These are phyloP conservation scores for Regulus satrapa DNA, from an alignment of 2,113 vertebrate species.

Conservation along the genomic window DNA sequence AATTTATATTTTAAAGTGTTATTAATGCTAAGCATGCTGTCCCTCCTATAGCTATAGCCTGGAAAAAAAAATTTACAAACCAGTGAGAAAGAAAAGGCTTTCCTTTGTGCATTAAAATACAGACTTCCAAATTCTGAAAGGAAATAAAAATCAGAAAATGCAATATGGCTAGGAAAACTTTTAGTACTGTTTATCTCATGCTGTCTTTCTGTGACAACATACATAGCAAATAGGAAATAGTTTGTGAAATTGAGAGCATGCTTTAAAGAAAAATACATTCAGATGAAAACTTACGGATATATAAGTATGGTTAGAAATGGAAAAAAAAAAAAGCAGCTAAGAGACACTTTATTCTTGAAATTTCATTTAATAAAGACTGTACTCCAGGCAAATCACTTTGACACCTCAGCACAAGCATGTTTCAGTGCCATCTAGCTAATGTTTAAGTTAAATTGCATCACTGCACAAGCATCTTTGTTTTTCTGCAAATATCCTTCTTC, in stretches of 20 bases:
- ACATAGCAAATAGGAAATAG: background rate
- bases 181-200: background rate
- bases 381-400: background rate
- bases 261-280: background rate
- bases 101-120: background rate
- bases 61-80: background rate
- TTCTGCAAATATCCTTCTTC: background rate
- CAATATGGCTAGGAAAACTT: background rate
- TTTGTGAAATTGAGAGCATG: background rate
- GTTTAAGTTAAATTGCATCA: background rate
- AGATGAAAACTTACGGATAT: background rate
- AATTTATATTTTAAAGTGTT: background rate
- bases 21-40: background rate
- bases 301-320: background rate
- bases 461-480: background rate
- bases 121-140: background rate
- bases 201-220: background rate
- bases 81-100: background rate
- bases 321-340: background rate
- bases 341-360: background rate
- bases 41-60: background rate
- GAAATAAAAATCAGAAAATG: background rate
- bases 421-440: constrained; percentile 44
- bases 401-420: background rate
- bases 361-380: background rate